Evolutionary conservation across 2,888 invertebrate genomes (phyloP).

Genomic region (Leucophora obtusa): DNA sequence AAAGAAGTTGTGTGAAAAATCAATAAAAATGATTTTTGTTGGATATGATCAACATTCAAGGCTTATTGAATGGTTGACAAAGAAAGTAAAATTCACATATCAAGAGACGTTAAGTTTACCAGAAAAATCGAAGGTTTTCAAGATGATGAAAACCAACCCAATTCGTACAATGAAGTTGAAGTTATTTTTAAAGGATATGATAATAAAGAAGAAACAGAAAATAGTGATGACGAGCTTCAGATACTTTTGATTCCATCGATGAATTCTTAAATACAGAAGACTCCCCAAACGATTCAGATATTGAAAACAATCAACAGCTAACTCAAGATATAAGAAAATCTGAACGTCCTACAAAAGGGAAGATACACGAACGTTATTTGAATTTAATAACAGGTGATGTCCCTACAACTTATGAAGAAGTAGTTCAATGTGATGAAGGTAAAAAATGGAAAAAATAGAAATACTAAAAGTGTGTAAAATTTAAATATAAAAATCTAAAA

Average conservation of each 20-base stretch:
- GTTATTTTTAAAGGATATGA: not conserved
- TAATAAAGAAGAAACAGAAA: not conserved
- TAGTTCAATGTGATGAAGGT: not conserved
- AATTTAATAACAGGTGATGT: not conserved
- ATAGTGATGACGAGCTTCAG: not conserved
- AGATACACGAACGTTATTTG: constrained; percentile 18
- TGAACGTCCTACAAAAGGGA: constrained; percentile 16
- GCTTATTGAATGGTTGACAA: not conserved
- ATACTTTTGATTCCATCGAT: not conserved
- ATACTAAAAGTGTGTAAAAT: too few species aligned
- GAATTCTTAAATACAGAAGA: not conserved
- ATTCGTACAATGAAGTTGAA: not conserved
- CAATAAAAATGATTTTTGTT: not conserved
- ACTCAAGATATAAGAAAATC: constrained; percentile 3
- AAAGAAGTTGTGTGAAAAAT: not conserved
- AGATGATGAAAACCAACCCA: not conserved
- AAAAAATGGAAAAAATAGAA: too few species aligned
- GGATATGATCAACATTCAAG: not conserved
- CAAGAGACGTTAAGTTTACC: not conserved
- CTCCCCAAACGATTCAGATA: not conserved
- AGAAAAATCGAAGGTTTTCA: not conserved
- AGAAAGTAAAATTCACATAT: not conserved
- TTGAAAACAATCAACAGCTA: not conserved
- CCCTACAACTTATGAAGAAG: constrained; percentile 17
- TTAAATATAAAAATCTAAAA: too few species aligned